A percentile compares a stretch with the other conserved stretches of the same genome.
phyloP scores from a whole-genome alignment of 1,140 invertebrate species.

The Eueides isabella region DNA sequence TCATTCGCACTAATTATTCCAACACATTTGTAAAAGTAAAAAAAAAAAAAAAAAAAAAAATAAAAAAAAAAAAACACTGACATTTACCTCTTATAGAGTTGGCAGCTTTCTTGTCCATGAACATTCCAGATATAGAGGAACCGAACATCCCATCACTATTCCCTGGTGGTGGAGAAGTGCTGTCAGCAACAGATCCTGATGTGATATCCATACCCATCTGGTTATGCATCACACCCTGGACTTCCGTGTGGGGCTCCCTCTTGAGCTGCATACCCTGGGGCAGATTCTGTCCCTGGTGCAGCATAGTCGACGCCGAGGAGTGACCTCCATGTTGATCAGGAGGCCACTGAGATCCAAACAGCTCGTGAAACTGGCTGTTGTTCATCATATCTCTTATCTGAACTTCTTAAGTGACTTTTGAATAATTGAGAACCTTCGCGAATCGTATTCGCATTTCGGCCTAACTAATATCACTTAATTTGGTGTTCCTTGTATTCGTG shows the following conservation, averaged over 20 bases:
- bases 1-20: neutral
- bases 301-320: constrained; percentile 75
- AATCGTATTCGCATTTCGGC: constrained; percentile 74
- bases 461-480: constrained; percentile 67
- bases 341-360: constrained; percentile 81
- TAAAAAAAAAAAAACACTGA: constrained; percentile 47
- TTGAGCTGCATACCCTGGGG: constrained; percentile 72
- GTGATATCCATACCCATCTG: constrained; percentile 74
- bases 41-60: constrained; percentile 5
- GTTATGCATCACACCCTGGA: constrained; percentile 63
- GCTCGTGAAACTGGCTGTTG: constrained; percentile 76
- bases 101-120: constrained; percentile 82
- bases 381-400: constrained; percentile 65
- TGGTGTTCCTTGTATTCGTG: constrained; percentile 51
- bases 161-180: constrained; percentile 75
- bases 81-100: constrained; percentile 85
- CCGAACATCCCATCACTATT: constrained; percentile 72
- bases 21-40: neutral
- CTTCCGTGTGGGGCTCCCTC: constrained; percentile 60
- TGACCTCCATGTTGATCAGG: constrained; percentile 78
- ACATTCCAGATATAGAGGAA: constrained; percentile 73
- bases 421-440: constrained; percentile 51
- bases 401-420: constrained; percentile 55
- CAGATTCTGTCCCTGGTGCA: constrained; percentile 61
- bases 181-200: constrained; percentile 73